Evolutionary conservation across 2,888 invertebrate species (phyloP).

Genomic region (Bombylius major): DNA sequence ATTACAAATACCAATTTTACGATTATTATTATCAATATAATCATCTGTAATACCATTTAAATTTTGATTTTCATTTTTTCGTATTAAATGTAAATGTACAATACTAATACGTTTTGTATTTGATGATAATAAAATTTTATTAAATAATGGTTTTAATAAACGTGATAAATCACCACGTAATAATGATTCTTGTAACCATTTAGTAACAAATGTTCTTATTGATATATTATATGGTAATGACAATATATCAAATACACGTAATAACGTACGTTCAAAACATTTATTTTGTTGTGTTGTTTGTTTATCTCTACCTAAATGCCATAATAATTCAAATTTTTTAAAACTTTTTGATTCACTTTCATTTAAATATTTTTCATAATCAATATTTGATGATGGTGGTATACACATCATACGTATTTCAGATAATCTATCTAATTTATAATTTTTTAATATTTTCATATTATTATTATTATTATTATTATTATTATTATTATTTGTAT

Average conservation of each 20-base stretch:
- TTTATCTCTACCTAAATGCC: constrained; percentile 63
- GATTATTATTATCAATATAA: constrained; percentile 20
- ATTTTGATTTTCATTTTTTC: constrained; percentile 36
- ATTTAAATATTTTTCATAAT: constrained; percentile 23
- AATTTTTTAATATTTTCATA: constrained; percentile 23
- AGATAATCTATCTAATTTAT: constrained; percentile 27
- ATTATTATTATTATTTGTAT: background rate
- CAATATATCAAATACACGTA: constrained; percentile 45
- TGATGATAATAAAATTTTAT: constrained; percentile 61
- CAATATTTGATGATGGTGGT: constrained; percentile 20
- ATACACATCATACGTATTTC: constrained; percentile 33
- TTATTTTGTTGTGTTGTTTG: constrained; percentile 42
- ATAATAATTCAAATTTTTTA: constrained; percentile 41
- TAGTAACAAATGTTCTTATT: constrained; percentile 46
- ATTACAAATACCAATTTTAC: constrained; percentile 34
- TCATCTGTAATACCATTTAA: constrained; percentile 17
- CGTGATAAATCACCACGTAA: constrained; percentile 64
- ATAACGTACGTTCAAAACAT: constrained; percentile 46
- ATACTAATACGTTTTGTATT: constrained; percentile 71
- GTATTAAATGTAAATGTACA: constrained; percentile 52
- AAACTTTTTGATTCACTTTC: constrained; percentile 35
- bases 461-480: constrained; percentile 1
- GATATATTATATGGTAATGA: constrained; percentile 32
- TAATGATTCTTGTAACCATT: constrained; percentile 63
- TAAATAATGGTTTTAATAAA: constrained; percentile 57